Conservation (phyloP, 2,797 vertebrate genomes). For the Typhlichthys subterraneus region DNA sequence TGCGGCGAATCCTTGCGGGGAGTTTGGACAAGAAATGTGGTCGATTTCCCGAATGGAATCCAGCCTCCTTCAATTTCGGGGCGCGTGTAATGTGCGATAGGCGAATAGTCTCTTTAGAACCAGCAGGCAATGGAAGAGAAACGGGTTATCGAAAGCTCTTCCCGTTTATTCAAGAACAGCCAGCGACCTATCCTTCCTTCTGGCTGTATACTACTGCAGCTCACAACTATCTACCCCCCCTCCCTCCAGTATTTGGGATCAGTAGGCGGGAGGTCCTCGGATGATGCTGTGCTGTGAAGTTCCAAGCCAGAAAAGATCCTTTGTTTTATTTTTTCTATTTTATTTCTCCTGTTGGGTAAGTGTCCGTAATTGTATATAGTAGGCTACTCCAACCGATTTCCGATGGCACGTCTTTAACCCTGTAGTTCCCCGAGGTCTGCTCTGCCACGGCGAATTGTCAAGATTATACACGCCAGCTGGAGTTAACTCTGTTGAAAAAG, state of each 20-base stretch:
- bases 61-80: conserved; percentile 28
- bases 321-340: conserved; percentile 19
- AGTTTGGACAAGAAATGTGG: conserved; percentile 46
- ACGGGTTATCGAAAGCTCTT: conserved; percentile 32
- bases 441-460: conserved; percentile 18
- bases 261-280: conserved; percentile 70
- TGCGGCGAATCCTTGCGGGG: conserved; percentile 34
- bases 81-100: not conserved
- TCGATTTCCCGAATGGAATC: conserved; percentile 39
- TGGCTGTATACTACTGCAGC: conserved; percentile 64
- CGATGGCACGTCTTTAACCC: conserved; percentile 10
- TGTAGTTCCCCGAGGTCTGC: conserved; percentile 45
- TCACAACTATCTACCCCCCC: conserved; percentile 42
- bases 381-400: conserved; percentile 31
- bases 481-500: conserved; percentile 53
- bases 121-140: conserved; percentile 7
- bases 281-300: conserved; percentile 70
- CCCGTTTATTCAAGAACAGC: conserved; percentile 34
- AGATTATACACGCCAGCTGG: conserved; percentile 22
- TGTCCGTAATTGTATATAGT: conserved; percentile 10
- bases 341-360: conserved; percentile 11
- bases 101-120: not conserved
- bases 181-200: conserved; percentile 51
- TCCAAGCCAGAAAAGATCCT: conserved; percentile 56
- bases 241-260: conserved; percentile 48